Conservation (phyloP, 2,888 invertebrate genomes). For the Eupithecia centaureata region DNA sequence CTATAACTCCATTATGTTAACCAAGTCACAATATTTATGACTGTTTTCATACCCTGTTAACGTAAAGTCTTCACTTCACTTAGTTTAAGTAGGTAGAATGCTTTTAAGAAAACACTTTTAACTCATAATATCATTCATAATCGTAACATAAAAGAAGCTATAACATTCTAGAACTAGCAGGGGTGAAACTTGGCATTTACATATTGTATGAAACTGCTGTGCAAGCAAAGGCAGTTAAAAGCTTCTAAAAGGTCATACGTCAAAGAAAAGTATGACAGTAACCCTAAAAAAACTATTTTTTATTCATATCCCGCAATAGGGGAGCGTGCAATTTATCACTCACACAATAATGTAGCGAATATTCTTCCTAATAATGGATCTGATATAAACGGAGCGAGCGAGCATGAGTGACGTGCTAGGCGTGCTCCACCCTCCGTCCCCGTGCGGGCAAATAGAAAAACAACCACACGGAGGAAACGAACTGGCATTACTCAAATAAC, state of each 20-base stretch:
- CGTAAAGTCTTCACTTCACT: neutral
- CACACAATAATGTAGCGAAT: constrained; percentile 42
- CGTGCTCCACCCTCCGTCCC: constrained; percentile 20
- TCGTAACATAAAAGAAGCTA: constrained; percentile 2
- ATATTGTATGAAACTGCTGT: constrained; percentile 1
- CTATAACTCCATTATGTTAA: constrained; percentile 20
- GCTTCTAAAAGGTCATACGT: constrained; percentile 6
- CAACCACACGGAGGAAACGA: constrained; percentile 31
- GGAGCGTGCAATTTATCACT: constrained; percentile 44
- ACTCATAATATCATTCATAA: constrained; percentile 1
- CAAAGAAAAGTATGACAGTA: neutral
- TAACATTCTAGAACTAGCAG: neutral
- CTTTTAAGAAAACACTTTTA: neutral
- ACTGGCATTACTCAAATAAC: constrained; percentile 35
- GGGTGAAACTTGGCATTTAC: constrained; percentile 1
- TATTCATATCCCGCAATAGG: constrained; percentile 37
- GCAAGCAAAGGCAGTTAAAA: constrained; percentile 1
- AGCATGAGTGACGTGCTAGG: constrained; percentile 33
- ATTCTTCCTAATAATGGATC: constrained; percentile 44
- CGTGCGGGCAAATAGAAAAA: constrained; percentile 37
- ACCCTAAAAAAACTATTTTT: constrained; percentile 30
- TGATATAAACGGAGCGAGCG: constrained; percentile 34
- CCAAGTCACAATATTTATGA: constrained; percentile 28
- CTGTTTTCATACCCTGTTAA: neutral
- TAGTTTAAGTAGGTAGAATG: neutral